phyloP scores from a whole-genome alignment of 2,113 vertebrate species.

The Elephantulus edwardii region DNA sequence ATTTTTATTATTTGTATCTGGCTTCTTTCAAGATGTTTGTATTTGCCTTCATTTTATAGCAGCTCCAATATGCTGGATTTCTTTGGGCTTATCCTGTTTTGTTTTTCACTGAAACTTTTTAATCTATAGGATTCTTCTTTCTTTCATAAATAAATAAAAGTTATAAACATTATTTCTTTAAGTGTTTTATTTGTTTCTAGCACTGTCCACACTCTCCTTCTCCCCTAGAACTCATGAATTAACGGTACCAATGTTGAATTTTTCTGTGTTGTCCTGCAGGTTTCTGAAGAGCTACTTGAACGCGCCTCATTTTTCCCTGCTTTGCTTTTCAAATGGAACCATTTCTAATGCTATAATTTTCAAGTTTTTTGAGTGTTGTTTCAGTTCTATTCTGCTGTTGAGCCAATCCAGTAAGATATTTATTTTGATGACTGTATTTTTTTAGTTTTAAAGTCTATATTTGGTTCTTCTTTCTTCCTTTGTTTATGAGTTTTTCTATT shows the following conservation, averaged over 20 bases:
- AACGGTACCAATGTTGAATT: neutral
- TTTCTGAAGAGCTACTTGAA: neutral
- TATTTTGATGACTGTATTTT: neutral
- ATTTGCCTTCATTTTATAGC: neutral
- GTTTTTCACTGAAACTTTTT: neutral
- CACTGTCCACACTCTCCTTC: neutral
- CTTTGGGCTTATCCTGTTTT: neutral
- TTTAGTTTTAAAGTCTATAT: neutral
- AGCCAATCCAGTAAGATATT: neutral
- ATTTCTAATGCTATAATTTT: neutral
- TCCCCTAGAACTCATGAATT: neutral
- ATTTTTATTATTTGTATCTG: neutral
- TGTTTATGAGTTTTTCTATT: neutral
- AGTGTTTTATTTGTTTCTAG: neutral
- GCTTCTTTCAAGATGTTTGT: neutral
- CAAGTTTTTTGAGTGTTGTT: neutral
- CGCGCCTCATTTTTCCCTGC: neutral
- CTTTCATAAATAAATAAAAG: neutral
- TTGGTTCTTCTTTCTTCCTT: neutral
- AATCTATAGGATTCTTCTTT: neutral
- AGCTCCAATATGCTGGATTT: neutral
- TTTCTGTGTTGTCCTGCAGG: neutral
- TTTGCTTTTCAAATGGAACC: neutral
- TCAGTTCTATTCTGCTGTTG: neutral
- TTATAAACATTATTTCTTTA: neutral